phyloP scores from a whole-genome alignment of 2,888 invertebrate species.

The Aethes cnicana region DNA sequence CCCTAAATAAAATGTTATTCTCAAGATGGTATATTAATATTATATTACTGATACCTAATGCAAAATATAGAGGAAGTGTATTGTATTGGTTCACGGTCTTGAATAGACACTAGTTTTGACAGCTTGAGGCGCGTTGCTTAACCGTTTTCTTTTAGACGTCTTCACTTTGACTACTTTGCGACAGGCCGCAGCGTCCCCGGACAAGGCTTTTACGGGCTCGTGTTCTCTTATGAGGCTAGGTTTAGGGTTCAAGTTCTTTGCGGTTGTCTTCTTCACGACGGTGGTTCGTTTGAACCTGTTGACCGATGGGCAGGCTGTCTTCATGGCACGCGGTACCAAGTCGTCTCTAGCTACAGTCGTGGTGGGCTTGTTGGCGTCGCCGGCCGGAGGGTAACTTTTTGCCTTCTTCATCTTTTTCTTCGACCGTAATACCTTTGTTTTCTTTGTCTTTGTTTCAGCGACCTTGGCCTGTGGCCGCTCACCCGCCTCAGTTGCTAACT shows the following conservation, averaged over 20 bases:
- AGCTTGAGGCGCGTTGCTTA: conserved; percentile 6
- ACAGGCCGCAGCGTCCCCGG: neutral
- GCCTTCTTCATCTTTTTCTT: conserved; percentile 44
- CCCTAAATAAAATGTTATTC: too few species aligned
- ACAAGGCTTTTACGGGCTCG: neutral
- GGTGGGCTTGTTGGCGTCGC: conserved; percentile 30
- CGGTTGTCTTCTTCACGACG: conserved; percentile 23
- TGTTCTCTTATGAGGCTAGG: neutral
- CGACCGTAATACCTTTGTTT: conserved; percentile 36
- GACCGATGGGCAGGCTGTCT: too few species aligned
- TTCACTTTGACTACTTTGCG: conserved; percentile 44
- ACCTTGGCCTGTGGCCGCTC: neutral
- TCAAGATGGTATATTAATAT: too few species aligned
- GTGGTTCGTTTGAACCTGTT: conserved; percentile 34
- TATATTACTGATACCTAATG: too few species aligned
- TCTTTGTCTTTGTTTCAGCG: conserved; percentile 33
- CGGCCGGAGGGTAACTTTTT: conserved; percentile 40
- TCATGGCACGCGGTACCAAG: too few species aligned
- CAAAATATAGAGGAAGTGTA: too few species aligned
- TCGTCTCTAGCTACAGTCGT: conserved; percentile 42
- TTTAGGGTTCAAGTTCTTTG: neutral
- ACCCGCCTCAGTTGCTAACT: conserved; percentile 39
- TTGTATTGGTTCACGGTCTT: too few species aligned
- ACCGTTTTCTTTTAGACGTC: conserved; percentile 40
- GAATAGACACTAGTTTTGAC: conserved; percentile 11